Percentiles rank a stretch among this genome's conserved stretches.
Conservation (phyloP, 2,888 invertebrate genomes). For the Ormyrus labotus region DNA sequence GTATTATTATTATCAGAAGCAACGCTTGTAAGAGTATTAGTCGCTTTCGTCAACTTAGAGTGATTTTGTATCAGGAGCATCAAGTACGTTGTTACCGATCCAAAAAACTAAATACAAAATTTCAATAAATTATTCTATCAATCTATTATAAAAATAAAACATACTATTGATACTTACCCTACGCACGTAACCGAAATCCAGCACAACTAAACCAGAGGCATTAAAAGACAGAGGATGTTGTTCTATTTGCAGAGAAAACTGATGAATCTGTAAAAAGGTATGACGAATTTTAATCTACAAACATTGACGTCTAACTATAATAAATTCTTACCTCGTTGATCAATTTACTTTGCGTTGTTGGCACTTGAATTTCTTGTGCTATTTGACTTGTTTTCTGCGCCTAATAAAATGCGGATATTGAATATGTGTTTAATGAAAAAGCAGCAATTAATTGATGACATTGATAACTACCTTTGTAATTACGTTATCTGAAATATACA, state of each 20-base stretch:
- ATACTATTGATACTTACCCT: conserved; percentile 44
- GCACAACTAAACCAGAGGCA: conserved; percentile 57
- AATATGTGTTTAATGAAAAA: not conserved
- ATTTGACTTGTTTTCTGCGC: conserved; percentile 25
- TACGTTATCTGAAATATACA: not conserved
- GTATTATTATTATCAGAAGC: too few relatives aligned
- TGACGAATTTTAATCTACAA: not conserved
- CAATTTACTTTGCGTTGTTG: not conserved
- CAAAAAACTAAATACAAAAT: conserved; percentile 47
- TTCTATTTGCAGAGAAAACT: conserved; percentile 59
- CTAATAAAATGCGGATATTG: not conserved
- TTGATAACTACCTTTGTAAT: conserved; percentile 1
- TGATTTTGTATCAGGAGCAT: conserved; percentile 56
- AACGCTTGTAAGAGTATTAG: too few relatives aligned
- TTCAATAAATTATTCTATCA: conserved; percentile 13
- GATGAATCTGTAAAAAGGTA: conserved; percentile 40
- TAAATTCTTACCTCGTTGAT: not conserved
- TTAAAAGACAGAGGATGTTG: conserved; percentile 58
- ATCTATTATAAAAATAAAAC: not conserved
- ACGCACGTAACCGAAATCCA: conserved; percentile 53
- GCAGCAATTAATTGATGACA: not conserved
- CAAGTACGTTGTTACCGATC: conserved; percentile 51
- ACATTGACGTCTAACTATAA: too few relatives aligned
- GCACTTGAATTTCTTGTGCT: conserved; percentile 8
- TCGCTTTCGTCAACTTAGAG: conserved; percentile 2